These are phyloP conservation scores for Chelonus insularis DNA, from an alignment of 1,140 invertebrate genomes.

Conservation along the genomic window DNA sequence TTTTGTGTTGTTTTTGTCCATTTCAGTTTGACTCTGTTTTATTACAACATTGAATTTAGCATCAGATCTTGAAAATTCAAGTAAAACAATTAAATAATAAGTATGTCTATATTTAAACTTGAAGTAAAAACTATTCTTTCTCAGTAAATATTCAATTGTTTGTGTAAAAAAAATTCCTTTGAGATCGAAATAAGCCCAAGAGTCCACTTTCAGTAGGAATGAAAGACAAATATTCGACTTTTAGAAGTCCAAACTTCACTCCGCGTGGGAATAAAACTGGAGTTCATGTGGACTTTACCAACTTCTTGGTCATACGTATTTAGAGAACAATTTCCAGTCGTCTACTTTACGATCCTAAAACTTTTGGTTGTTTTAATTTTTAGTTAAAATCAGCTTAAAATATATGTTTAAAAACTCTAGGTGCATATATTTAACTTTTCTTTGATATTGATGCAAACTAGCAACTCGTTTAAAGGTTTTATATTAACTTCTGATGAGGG, in stretches of 20 bases:
- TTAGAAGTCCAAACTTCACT: background rate
- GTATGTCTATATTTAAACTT: no score
- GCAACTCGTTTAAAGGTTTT: no score
- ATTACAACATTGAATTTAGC: no score
- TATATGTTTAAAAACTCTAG: no score
- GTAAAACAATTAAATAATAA: no score
- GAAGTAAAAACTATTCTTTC: background rate
- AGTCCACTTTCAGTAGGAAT: constrained; percentile 9
- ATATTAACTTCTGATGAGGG: background rate
- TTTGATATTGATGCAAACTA: no score
- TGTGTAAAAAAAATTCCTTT: background rate
- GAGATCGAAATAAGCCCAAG: background rate
- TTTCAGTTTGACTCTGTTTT: no score
- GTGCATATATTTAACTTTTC: no score
- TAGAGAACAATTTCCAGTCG: constrained; percentile 15
- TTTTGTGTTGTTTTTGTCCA: no score
- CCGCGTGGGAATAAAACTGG: background rate
- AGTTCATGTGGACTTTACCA: constrained; percentile 8
- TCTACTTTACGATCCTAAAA: background rate
- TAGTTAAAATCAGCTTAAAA: no score
- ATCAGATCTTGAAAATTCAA: no score
- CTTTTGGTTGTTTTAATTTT: background rate
- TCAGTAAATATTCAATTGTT: background rate
- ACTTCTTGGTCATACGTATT: constrained; percentile 22
- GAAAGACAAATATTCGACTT: constrained; percentile 25